Percentiles rank a stretch among this genome's conserved stretches.
These are phyloP conservation scores for Eupeodes latifasciatus DNA, from an alignment of 2,888 invertebrate species.

Conservation along the genomic window DNA sequence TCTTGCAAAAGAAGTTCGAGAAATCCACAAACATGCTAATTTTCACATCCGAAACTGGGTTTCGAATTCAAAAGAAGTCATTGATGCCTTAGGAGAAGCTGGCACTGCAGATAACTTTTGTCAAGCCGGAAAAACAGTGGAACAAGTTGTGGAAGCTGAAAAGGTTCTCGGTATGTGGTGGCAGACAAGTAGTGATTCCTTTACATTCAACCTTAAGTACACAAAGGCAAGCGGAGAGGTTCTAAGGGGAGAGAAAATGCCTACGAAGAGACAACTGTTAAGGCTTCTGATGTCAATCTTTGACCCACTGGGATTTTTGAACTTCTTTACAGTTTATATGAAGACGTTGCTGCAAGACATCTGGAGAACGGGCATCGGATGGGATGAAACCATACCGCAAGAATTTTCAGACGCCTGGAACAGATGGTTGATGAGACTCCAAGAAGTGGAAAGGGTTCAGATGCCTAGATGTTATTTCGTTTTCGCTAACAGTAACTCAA, in stretches of 20 bases:
- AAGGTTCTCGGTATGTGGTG: constrained; percentile 72
- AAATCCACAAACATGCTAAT: constrained; percentile 50
- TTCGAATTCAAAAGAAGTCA: constrained; percentile 64
- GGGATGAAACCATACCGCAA: constrained; percentile 65
- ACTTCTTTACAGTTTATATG: constrained; percentile 45
- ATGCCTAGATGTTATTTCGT: constrained; percentile 64
- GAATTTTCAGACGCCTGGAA: constrained; percentile 54
- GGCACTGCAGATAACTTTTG: constrained; percentile 37
- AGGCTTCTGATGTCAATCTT: constrained; percentile 73
- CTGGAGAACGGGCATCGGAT: constrained; percentile 64
- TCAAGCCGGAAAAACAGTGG: constrained; percentile 45
- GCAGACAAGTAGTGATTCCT: constrained; percentile 45
- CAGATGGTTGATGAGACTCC: constrained; percentile 43
- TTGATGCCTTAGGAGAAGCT: constrained; percentile 46
- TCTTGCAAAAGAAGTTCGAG: constrained; percentile 55
- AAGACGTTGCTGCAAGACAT: constrained; percentile 73
- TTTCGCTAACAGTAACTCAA: background rate
- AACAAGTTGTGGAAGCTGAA: constrained; percentile 54
- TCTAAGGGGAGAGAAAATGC: constrained; percentile 39
- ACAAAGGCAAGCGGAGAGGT: constrained; percentile 57
- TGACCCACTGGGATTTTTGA: constrained; percentile 69
- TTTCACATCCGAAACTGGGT: constrained; percentile 74
- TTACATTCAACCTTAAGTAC: constrained; percentile 59
- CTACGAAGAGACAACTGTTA: constrained; percentile 71
- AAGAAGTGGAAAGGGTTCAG: constrained; percentile 38